Evolutionary conservation across 1,140 invertebrate species (phyloP).

Genomic region (Oedothorax gibbosus): DNA sequence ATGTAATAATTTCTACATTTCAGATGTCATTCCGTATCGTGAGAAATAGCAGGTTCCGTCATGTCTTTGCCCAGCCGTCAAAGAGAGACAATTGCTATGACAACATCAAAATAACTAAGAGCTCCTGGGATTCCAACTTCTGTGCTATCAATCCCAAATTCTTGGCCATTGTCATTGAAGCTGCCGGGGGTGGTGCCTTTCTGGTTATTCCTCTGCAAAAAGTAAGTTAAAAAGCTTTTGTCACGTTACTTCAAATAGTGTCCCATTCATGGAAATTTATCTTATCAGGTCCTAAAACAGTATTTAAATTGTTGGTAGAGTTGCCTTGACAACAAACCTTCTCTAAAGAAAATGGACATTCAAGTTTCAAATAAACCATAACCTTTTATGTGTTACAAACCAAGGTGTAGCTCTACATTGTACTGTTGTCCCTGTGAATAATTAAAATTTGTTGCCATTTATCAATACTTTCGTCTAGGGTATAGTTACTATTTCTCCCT

Average conservation of each 20-base stretch:
- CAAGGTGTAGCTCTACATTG: too few species aligned
- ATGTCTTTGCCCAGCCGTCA: slow-evolving; percentile 95
- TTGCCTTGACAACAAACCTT: too few species aligned
- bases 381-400: too few species aligned
- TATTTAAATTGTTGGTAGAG: too few species aligned
- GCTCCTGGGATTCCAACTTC: slow-evolving; percentile 98
- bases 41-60: slow-evolving; percentile 96
- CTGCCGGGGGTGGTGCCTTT: slow-evolving; percentile 97
- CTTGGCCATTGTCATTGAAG: slow-evolving; percentile 98
- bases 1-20: neutral
- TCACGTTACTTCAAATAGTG: neutral
- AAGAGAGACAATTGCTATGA: slow-evolving; percentile 99
- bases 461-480: too few species aligned
- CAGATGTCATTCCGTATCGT: slow-evolving; percentile 71
- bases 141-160: slow-evolving; percentile 99
- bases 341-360: too few species aligned
- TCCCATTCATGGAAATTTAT: too few species aligned
- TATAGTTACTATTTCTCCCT: too few species aligned
- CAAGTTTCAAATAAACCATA: too few species aligned
- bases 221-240: slow-evolving; percentile 73
- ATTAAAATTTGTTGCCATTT: too few species aligned
- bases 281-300: too few species aligned
- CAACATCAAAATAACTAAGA: slow-evolving; percentile 97
- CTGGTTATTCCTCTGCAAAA: slow-evolving; percentile 97
- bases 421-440: too few species aligned